Base-by-base conservation (phyloP, 2,113 vertebrate species). In the Neodontobutis hainanensis region DNA sequence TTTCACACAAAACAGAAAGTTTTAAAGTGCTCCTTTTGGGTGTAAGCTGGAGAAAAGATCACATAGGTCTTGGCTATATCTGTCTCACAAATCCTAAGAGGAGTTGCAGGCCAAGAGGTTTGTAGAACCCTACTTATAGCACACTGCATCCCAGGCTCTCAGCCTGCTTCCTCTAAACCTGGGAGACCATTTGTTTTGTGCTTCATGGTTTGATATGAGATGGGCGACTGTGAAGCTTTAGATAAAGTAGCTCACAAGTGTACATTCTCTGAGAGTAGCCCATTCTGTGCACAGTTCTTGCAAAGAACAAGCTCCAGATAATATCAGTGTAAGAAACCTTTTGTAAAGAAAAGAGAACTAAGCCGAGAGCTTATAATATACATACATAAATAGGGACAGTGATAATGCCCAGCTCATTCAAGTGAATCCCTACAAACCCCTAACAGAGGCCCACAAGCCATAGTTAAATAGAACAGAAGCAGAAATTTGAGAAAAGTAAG, bases 1-100 rank as follows among this genome's bases (percentile, higher is more conserved):
- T 55, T 55, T 55, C 52, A 55, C 34, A 55, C 32, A 55, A 55
- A 36, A 55, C 52, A 55, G 34, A 55, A 55, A 55, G 34, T 36
- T 55, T 55, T 55, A 34, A 55, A 55, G 52, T n/a, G 52, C 52
- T 55, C 12, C 35, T 55, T 34, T 38, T 55, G 38, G 52, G 52
- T 55, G 52, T 55, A 14, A 36, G 52, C 52, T 15, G 34, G 34
- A 36, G 32, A 55, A 55, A 36, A 55, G 32, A 55, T 55, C 36
- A 36, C 52, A 55, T 15, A 55, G 52, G 32, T 38, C 34, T 8
- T 34, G 40, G 19, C 19, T 27, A 27, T 35, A 19, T 68, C 43
- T 50, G 15, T 50, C 8, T 68, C 9, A 32, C 27, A 10, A 8
- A 12, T 0, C 19, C 19, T 27, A 27, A 27, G 19, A 42, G 14